These are phyloP conservation scores for Drosophila auraria DNA, from an alignment of 1,140 invertebrate genomes.

Conservation along the genomic window DNA sequence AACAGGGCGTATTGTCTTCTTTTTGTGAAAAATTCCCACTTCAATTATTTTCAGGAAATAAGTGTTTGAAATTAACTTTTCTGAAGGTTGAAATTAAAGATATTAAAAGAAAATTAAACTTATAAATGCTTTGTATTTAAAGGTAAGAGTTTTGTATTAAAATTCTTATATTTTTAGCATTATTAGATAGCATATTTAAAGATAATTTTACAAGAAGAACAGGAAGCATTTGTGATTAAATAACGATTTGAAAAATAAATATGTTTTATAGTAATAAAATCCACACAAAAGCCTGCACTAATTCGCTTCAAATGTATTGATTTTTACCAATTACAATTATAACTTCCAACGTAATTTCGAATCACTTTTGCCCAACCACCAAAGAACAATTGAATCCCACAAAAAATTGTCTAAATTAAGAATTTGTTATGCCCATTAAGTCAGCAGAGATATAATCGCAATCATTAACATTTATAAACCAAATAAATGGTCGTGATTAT, in stretches of 20 bases:
- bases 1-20: neutral
- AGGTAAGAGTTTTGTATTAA: too few species aligned
- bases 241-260: too few species aligned
- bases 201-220: too few species aligned
- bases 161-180: too few species aligned
- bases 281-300: neutral
- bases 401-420: neutral
- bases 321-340: constrained; percentile 3
- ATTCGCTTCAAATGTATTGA: neutral
- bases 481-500: constrained; percentile 5
- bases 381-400: neutral
- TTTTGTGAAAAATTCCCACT: neutral
- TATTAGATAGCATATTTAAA: too few species aligned
- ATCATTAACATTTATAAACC: constrained; percentile 1
- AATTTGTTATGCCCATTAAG: constrained; percentile 9
- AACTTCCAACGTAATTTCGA: neutral
- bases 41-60: neutral
- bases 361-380: neutral
- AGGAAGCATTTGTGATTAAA: neutral
- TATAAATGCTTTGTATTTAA: too few species aligned
- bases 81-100: too few species aligned
- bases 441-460: constrained; percentile 6
- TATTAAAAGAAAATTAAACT: too few species aligned
- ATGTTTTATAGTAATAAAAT: too few species aligned
- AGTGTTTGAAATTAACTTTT: too few species aligned